These are phyloP conservation scores for Poeciliopsis occidentalis DNA, from an alignment of 2,113 vertebrate genomes.

Conservation along the genomic window DNA sequence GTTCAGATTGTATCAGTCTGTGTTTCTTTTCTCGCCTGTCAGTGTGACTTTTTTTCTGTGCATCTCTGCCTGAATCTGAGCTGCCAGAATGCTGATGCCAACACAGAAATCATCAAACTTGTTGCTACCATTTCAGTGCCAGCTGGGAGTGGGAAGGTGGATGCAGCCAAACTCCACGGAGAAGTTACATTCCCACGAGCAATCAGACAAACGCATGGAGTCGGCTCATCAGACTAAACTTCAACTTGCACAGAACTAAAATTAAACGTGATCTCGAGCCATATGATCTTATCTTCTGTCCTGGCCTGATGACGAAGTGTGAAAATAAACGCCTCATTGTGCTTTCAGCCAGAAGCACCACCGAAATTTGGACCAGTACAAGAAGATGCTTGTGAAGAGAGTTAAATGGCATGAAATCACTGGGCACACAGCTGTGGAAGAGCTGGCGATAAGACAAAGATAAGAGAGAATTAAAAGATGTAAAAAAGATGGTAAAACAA, in stretches of 20 bases:
- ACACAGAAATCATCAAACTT: slow-evolving; percentile 31
- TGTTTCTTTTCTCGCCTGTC: not conserved
- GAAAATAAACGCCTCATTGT: slow-evolving; percentile 20
- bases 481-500: not conserved
- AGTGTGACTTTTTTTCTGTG: slow-evolving; percentile 12
- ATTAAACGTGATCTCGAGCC: not conserved
- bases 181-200: not conserved
- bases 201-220: not conserved
- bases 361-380: slow-evolving; percentile 19
- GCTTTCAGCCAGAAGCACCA: slow-evolving; percentile 20
- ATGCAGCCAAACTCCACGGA: not conserved
- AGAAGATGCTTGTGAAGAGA: slow-evolving; percentile 18
- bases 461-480: slow-evolving; percentile 1
- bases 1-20: not conserved
- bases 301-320: not conserved
- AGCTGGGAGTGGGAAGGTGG: not conserved
- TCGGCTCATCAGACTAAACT: slow-evolving; percentile 16
- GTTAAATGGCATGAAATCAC: slow-evolving; percentile 47
- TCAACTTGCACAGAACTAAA: not conserved
- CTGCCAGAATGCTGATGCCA: slow-evolving; percentile 41
- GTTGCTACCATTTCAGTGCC: slow-evolving; percentile 27
- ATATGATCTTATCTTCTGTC: slow-evolving; percentile 4
- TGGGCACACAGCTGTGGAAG: slow-evolving; percentile 23
- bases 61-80: slow-evolving; percentile 2
- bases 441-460: slow-evolving; percentile 19